Conservation (phyloP, 2,113 vertebrate genomes). For the Myxocyprinus asiaticus region DNA sequence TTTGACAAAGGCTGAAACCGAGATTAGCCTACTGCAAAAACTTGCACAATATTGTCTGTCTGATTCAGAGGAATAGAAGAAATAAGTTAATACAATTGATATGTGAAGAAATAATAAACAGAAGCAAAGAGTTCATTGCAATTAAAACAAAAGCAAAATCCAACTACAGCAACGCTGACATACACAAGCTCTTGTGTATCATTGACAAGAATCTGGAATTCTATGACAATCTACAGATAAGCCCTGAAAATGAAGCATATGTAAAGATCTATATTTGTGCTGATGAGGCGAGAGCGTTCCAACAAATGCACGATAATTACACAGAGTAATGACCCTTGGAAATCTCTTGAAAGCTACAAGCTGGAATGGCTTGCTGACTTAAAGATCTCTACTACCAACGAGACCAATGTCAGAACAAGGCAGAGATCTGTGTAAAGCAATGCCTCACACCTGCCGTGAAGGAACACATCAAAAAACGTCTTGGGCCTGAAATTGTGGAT, state of each 20-base stretch:
- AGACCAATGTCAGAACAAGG: constrained; percentile 54
- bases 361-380: constrained; percentile 39
- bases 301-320: constrained; percentile 47
- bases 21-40: not conserved
- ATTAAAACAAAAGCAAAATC: not conserved
- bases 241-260: constrained; percentile 20
- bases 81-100: not conserved
- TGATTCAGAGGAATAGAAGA: not conserved
- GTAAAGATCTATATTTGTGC: constrained; percentile 57
- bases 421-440: constrained; percentile 32
- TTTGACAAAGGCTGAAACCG: not conserved
- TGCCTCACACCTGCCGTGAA: constrained; percentile 46
- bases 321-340: constrained; percentile 39
- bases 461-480: constrained; percentile 21
- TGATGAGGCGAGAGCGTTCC: constrained; percentile 35
- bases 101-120: not conserved
- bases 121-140: not conserved
- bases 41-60: not conserved
- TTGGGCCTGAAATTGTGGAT: constrained; percentile 49
- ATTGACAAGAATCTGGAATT: constrained; percentile 9
- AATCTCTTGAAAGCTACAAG: constrained; percentile 41
- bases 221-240: not conserved
- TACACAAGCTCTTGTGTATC: constrained; percentile 34
- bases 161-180: constrained; percentile 44
- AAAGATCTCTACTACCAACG: constrained; percentile 46